Base-by-base conservation (phyloP, 2,888 invertebrate genomes). In the Drosophila sordidapex region DNA sequence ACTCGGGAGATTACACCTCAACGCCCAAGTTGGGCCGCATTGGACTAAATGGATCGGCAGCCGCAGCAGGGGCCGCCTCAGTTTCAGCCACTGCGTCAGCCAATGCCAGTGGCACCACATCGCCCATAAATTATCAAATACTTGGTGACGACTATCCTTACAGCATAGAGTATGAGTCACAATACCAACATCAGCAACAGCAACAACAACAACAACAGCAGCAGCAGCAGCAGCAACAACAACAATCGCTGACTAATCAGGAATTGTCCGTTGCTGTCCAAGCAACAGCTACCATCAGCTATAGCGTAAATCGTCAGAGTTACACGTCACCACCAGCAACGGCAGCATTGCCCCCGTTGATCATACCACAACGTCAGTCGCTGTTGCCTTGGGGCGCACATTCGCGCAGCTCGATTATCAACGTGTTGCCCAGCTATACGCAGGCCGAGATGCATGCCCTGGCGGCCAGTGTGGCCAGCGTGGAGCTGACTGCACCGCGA, bases 351-450 rank as follows among this genome's bases (percentile, higher is more conserved):
- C 75, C 80, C 11, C 83, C 85, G 2, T 76, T 92, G 77, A 86
- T 91, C 35, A 91, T 92, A 76, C 91, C 91, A 13, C 90, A 92
- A 63, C 92, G 94, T 89, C 95, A 95, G 51, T 95, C 96, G 36
- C 94, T 96, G 91, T 92, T 98, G 65, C 98, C 98, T 35, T 98
- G 98, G 98, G 97, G 97, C 53, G 95, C 96, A 15, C 91, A 93
- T 65, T 93, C 93, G 21, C 89, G 93, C 36, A 91, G 92, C 40
- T 93, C 93, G 1, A 91, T 93, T 25, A 90, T 93, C 10, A 93
- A 92, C 82, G 89, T 92, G 59, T 83, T 92, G 59, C 89, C 92
- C 56, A 89, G 86, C 27, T 90, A 91, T n/a, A 89, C 79, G 10
- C 81, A 87, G 33, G 80, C 79, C 49, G 90, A 87, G 74, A 86